A percentile compares a stretch with the other conserved stretches of the same genome.
Evolutionary conservation across 2,888 invertebrate genomes (phyloP).

Genomic region (Masnerella sp.): DNA sequence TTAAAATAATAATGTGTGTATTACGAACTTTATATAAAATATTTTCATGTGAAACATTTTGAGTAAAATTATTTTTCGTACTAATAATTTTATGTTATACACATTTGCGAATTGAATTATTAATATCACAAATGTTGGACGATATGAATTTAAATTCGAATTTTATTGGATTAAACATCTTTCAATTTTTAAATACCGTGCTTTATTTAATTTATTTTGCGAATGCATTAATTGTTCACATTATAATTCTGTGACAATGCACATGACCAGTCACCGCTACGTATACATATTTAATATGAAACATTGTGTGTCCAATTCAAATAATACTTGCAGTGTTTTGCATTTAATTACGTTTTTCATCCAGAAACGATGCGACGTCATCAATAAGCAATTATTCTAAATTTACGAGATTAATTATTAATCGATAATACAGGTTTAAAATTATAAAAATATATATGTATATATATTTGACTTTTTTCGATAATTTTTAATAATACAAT

Average conservation of each 20-base stretch:
- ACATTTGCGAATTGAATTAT: background rate
- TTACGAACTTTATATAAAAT: too few relatives aligned
- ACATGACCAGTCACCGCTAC: background rate
- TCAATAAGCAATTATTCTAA: constrained; percentile 2
- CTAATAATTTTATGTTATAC: too few relatives aligned
- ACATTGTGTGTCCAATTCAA: background rate
- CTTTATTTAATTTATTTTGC: constrained; percentile 1
- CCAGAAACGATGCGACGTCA: background rate
- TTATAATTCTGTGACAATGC: constrained; percentile 10
- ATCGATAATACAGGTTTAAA: too few relatives aligned
- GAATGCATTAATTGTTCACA: background rate
- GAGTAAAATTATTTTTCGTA: too few relatives aligned
- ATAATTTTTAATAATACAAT: too few relatives aligned
- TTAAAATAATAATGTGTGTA: too few relatives aligned
- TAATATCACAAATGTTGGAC: background rate
- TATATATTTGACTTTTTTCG: too few relatives aligned
- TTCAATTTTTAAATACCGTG: constrained; percentile 6
- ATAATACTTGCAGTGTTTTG: background rate
- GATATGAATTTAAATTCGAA: background rate
- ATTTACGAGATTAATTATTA: background rate
- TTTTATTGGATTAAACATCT: constrained; percentile 1
- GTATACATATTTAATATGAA: constrained; percentile 2
- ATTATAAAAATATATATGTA: too few relatives aligned
- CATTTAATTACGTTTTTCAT: constrained; percentile 3
- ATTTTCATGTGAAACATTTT: too few relatives aligned